These are phyloP conservation scores for Antheraea mylitta DNA, from an alignment of 1,140 invertebrate genomes.

Conservation along the genomic window DNA sequence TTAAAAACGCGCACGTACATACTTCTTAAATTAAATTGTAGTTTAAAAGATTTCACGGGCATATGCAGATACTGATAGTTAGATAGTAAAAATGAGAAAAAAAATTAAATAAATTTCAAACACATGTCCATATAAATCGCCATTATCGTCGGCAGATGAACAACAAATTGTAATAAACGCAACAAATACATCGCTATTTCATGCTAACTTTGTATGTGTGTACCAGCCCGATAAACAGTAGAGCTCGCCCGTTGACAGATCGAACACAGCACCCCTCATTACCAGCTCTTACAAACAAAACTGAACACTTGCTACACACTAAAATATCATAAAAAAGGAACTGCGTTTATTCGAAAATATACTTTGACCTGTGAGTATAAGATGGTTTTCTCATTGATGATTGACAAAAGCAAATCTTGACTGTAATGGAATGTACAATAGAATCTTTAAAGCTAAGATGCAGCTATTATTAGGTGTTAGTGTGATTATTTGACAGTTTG, in stretches of 20 bases:
- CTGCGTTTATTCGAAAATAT: constrained; percentile 32
- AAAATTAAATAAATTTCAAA: constrained; percentile 25
- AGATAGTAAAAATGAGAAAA: constrained; percentile 12
- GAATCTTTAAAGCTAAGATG: constrained; percentile 67
- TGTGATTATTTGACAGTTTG: constrained; percentile 76
- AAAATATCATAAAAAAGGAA: constrained; percentile 64
- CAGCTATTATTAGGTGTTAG: constrained; percentile 75
- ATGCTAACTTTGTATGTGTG: constrained; percentile 45
- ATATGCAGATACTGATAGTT: neutral
- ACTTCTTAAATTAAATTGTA: neutral
- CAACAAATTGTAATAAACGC: constrained; percentile 29
- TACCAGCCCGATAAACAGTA: constrained; percentile 55
- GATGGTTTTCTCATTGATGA: constrained; percentile 19
- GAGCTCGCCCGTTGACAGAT: constrained; percentile 58
- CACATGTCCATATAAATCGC: constrained; percentile 24
- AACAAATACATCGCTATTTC: constrained; percentile 23
- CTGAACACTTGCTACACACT: constrained; percentile 43
- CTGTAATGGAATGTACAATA: constrained; percentile 51
- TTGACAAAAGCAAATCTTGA: constrained; percentile 37
- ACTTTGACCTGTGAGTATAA: constrained; percentile 30
- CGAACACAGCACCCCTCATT: constrained; percentile 63
- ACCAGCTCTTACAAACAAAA: constrained; percentile 56
- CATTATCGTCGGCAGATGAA: constrained; percentile 28
- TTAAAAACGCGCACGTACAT: neutral
- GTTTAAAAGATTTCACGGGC: neutral